Evolutionary conservation across 2,113 vertebrate genomes (phyloP).

Genomic region (Xenopus tropicalis): UCB_Xtro_10.0 CM004445.2:123639501-123640000

Average conservation of each 20-base stretch:
- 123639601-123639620: no score
- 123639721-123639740: background rate
- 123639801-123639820: conserved; percentile 2
- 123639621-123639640: background rate
- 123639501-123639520: no score
- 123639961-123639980: background rate
- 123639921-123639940: background rate
- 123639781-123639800: background rate
- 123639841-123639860: background rate
- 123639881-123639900: conserved; percentile 5
- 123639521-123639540: no score
- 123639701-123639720: background rate
- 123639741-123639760: background rate
- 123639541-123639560: no score
- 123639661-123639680: no score
- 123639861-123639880: background rate
- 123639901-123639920: background rate
- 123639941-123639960: background rate
- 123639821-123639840: background rate
- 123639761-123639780: background rate
- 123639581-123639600: no score
- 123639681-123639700: background rate
- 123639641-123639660: background rate
- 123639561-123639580: no score
- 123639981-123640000: conserved; percentile 3